These are phyloP conservation scores for Pocillopora damicornis DNA, from an alignment of 64 coral and sea anemone species.

Conservation along the genomic window DNA sequence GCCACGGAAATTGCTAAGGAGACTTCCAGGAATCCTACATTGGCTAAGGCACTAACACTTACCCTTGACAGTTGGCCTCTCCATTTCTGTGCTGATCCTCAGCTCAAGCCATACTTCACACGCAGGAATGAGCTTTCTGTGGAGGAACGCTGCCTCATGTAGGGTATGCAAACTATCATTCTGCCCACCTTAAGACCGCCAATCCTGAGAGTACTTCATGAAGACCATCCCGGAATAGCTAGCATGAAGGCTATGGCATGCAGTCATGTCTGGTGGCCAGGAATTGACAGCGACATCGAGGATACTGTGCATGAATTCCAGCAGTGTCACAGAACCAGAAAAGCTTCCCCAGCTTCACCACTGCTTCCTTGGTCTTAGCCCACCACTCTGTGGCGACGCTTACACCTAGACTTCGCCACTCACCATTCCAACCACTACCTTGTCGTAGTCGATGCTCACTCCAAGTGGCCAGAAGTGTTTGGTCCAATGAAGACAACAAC, in stretches of 20 bases:
- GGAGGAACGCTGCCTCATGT: slow-evolving; percentile 51
- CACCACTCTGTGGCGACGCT: neutral
- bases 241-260: slow-evolving; percentile 48
- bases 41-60: slow-evolving; percentile 24
- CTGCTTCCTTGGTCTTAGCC: slow-evolving; percentile 46
- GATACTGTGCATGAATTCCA: neutral
- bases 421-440: slow-evolving; percentile 9
- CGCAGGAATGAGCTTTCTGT: slow-evolving; percentile 14
- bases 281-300: slow-evolving; percentile 16
- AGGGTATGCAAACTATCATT: slow-evolving; percentile 12
- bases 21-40: slow-evolving; percentile 23
- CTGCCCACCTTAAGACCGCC: neutral
- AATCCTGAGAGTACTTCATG: slow-evolving; percentile 43
- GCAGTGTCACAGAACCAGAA: neutral
- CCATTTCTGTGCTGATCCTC: neutral
- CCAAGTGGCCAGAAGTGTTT: slow-evolving; percentile 29
- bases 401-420: slow-evolving; percentile 36
- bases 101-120: slow-evolving; percentile 45
- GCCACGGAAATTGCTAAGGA: slow-evolving; percentile 19
- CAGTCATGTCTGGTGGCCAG: slow-evolving; percentile 45
- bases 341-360: slow-evolving; percentile 1
- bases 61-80: slow-evolving; percentile 29
- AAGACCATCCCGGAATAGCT: slow-evolving; percentile 48
- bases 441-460: slow-evolving; percentile 11
- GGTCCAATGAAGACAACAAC: slow-evolving; percentile 12